Evolutionary conservation across 2,113 vertebrate genomes (phyloP).

Genomic region (Heteronetta atricapilla): DNA sequence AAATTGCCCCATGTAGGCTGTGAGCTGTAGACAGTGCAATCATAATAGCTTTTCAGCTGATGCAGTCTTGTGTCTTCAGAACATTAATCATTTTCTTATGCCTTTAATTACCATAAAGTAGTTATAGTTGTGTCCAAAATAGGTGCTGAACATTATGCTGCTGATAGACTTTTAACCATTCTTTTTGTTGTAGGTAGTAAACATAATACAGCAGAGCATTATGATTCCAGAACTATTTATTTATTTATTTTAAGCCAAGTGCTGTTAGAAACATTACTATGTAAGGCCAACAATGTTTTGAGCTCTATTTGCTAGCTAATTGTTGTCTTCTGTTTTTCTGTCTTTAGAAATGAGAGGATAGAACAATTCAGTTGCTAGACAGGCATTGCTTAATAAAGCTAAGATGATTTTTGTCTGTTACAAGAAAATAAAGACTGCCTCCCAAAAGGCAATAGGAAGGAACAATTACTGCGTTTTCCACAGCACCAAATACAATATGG

Average conservation of each 20-base stretch:
- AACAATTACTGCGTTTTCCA: neutral
- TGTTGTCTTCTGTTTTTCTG: neutral
- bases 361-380: neutral
- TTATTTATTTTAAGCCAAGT: neutral
- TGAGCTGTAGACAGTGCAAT: constrained; percentile 10
- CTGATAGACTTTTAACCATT: constrained; percentile 55
- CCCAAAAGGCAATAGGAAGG: neutral
- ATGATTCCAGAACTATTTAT: neutral
- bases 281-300: neutral
- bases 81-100: constrained; percentile 64
- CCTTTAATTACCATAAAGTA: constrained; percentile 62
- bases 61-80: constrained; percentile 47
- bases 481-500: neutral
- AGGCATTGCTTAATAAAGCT: neutral
- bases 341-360: neutral
- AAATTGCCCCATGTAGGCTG: constrained; percentile 21
- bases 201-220: neutral
- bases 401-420: neutral
- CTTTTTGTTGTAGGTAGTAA: constrained; percentile 49
- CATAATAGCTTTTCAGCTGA: constrained; percentile 39
- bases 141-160: constrained; percentile 43
- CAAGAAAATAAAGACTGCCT: neutral
- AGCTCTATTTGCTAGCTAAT: neutral
- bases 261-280: neutral
- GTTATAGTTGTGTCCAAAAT: constrained; percentile 51